phyloP scores from a whole-genome alignment of 1,140 invertebrate genomes.

The Condylostylus longicornis region DNA sequence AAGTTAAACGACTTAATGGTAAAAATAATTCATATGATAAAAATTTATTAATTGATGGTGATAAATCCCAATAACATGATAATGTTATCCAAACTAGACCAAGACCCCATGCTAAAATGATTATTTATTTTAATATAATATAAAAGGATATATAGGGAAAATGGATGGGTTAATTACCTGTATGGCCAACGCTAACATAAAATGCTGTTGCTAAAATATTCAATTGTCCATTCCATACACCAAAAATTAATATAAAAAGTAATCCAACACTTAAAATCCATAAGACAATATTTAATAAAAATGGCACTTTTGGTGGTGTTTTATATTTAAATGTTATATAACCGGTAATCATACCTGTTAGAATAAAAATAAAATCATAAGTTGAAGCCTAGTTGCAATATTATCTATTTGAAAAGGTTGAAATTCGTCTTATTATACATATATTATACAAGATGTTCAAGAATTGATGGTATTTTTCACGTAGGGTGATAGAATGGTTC shows the following conservation, averaged over 20 bases:
- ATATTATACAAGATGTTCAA: too few relatives aligned
- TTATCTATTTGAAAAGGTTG: too few relatives aligned
- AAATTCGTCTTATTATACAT: too few relatives aligned
- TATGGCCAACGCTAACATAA: conserved; percentile 45
- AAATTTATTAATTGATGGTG: conserved; percentile 53
- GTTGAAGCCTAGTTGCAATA: too few relatives aligned
- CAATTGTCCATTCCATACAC: conserved; percentile 53
- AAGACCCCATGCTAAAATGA: conserved; percentile 47
- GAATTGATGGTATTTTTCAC: too few relatives aligned
- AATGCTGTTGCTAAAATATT: conserved; percentile 47
- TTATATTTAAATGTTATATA: conserved; percentile 57
- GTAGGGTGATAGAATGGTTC: too few relatives aligned
- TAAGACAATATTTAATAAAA: conserved; percentile 39
- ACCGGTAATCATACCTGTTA: conserved; percentile 51
- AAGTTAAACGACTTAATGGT: conserved; percentile 76
- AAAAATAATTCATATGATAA: conserved; percentile 65
- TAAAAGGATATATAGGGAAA: too few relatives aligned
- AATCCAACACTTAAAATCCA: conserved; percentile 44
- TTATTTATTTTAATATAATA: not conserved
- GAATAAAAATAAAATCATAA: too few relatives aligned
- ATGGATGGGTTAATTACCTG: conserved; percentile 32
- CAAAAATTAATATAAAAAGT: conserved; percentile 55
- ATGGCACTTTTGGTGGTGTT: conserved; percentile 45
- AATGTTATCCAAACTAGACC: conserved; percentile 66
- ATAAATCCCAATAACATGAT: conserved; percentile 61